These are phyloP conservation scores for Bos indicus DNA, from an alignment of 2,113 vertebrate genomes.

Conservation along the genomic window DNA sequence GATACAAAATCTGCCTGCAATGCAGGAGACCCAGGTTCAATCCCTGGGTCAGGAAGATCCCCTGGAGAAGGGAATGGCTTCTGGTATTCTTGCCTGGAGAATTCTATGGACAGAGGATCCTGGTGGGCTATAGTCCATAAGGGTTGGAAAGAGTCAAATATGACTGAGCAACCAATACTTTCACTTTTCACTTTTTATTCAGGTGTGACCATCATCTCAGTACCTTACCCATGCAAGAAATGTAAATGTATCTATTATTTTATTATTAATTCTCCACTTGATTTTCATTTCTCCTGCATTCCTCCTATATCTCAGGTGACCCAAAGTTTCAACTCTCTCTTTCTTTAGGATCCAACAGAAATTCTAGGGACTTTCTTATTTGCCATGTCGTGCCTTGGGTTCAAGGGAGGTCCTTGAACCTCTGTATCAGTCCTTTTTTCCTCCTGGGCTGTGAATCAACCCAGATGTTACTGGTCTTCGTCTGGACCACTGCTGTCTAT, in stretches of 20 bases:
- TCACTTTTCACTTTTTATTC: background rate
- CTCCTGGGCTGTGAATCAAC: too few relatives aligned
- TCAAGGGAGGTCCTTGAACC: accelerated
- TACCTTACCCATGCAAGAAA: background rate
- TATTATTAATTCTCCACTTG: background rate
- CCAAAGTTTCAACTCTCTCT: background rate
- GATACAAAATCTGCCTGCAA: background rate
- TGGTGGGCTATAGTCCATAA: background rate
- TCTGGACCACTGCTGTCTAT: accelerated
- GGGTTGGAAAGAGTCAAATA: background rate
- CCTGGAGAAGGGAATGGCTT: background rate
- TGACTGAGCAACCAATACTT: background rate
- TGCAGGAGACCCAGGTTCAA: background rate
- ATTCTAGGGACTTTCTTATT: too few relatives aligned
- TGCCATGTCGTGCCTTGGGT: accelerated
- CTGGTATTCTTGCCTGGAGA: background rate
- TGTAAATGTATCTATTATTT: background rate
- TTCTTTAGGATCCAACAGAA: background rate
- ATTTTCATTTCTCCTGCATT: background rate
- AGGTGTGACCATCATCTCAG: accelerated
- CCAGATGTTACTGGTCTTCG: background rate
- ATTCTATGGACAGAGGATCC: background rate
- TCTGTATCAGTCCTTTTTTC: accelerated
- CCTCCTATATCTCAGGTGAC: background rate
- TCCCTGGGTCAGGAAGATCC: background rate